Evolutionary conservation across 1,140 invertebrate species (phyloP), one percentile per base, ranked within the genome.

Genomic region (Antheraea mylitta): DNA sequence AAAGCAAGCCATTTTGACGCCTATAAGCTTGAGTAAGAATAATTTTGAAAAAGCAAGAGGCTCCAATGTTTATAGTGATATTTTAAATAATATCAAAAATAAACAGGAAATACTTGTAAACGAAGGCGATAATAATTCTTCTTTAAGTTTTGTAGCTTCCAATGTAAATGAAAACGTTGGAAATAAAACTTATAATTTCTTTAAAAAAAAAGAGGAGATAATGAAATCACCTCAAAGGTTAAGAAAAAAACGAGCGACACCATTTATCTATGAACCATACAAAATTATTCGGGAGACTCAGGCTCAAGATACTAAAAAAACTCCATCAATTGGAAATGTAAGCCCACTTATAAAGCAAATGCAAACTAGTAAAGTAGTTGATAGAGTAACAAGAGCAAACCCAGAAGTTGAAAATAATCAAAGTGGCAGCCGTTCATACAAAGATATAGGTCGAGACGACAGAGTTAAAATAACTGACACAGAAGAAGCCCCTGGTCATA

Each of bases 191-290:
- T 79, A 82, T 53, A 53, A 75, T n/a, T 70, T 72, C 16, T 80
- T 70, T 65, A 60, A 72, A 67, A 83, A 79, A 64, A 82, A 77
- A 73, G 73, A 85, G 70, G 70, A 81, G 37, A 18, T 78, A 10
- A 78, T 67, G 10, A 78, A 70, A 71, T 18, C 70, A n/a, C 62
- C 71, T 18, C 13, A 18, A 66, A 68, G 19, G 13, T 42, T 74
- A 38, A 80, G 91, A 80, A 83, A 68, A 64, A 92, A 81, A 72
- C 77, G 92, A 73, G 78, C 85, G 45, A 69, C 86, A n/a, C 79
- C 86, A 45, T 92, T 92, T 80, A 71, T 89, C 36, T 92, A 92
- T 64, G 90, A 92, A 75, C 90, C 92, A 7, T 92, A 92, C 68
- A 92, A 92, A 86, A 90, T 92, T 61, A 90, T 92, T 65, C 83